Percentiles rank a stretch among this genome's conserved stretches.
Conservation (phyloP, 2,888 invertebrate species). For the Gastracanthus pulcherrimus region DNA sequence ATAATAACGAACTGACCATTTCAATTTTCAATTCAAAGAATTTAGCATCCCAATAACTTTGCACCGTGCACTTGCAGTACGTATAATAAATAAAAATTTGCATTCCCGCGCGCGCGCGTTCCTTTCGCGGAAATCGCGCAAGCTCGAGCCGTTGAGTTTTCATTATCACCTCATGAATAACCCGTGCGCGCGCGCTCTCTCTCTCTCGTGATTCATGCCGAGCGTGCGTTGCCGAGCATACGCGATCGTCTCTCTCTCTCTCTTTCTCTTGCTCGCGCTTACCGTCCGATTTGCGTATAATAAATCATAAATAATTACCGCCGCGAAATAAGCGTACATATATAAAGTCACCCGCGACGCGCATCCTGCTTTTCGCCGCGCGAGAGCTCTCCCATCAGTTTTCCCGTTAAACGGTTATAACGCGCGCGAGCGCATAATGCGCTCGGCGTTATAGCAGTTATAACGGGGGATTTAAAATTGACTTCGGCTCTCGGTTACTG, state of each 20-base stretch:
- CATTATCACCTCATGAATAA: slow-evolving; percentile 38
- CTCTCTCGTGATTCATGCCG: slow-evolving; percentile 1
- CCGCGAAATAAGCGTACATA: not conserved
- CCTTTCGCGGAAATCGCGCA: not conserved
- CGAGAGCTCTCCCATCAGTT: not conserved
- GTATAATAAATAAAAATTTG: no score
- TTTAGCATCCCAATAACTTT: no score
- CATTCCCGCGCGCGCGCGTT: not conserved
- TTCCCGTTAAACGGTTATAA: not conserved
- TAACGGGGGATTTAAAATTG: slow-evolving; percentile 2
- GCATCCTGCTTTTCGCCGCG: not conserved
- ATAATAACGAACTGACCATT: no score
- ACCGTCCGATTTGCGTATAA: slow-evolving; percentile 11
- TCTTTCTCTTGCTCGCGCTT: no score
- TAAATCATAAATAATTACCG: slow-evolving; percentile 37
- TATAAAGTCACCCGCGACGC: not conserved
- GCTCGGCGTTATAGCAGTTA: not conserved
- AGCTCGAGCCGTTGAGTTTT: slow-evolving; percentile 16
- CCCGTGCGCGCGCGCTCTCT: no score
- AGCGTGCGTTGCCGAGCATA: no score
- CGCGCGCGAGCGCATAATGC: not conserved
- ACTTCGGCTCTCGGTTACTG: not conserved
- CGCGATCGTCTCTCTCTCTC: not conserved
- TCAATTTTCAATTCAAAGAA: no score
- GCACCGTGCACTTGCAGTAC: no score